Base-by-base conservation (phyloP, 1,140 invertebrate genomes). In the Trichogramma pretiosum region DNA sequence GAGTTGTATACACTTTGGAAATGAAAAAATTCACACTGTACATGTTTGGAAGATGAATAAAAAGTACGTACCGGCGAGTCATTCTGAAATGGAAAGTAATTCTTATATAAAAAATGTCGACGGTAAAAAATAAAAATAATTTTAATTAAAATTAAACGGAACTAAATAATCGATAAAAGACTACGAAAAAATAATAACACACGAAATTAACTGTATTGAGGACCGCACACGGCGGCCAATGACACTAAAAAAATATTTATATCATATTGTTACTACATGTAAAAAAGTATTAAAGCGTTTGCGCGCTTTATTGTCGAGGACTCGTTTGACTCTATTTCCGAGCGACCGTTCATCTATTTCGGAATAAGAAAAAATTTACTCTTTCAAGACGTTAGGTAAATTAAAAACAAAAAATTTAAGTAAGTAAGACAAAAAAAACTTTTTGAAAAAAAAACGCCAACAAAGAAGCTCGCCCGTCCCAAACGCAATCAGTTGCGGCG, bases 1-100 rank as follows among this genome's bases (percentile, higher is more conserved):
- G 57, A 66, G 65, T 69, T 72, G 65, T 70, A 68, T 64, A 67
- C 65, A 68, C 64, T 68, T 68, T 67, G 61, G 63, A 68, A 60
- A 69, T 57, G 56, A 53, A 56, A 55, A 52, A 50, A 52, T 52
- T 53, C 54, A 52, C 55, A 56, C 55, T 61, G 56, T 61, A 56
- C 55, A 61, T 59, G 57, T 61, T 59, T 54, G 33, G 52, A 55
- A 38, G 48, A 55, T 52, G n/a, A 56, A 56, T 5, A 55, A 44
- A 50, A 55, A 54, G 11, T 56, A 56, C 14, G n/a, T 36, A 46
- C 55, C 53, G 60, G 56, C 56, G 47, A 58, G 56, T 55, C 53
- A 57, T 60, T 60, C 54, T 56, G 56, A 54, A 55, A 60, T 56
- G 55, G 55, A 57, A 58, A 62, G 57, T 57, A 61, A 54, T 56